These are phyloP conservation scores for Acanthornis magna DNA, from an alignment of 2,797 vertebrate genomes.

Conservation along the genomic window DNA sequence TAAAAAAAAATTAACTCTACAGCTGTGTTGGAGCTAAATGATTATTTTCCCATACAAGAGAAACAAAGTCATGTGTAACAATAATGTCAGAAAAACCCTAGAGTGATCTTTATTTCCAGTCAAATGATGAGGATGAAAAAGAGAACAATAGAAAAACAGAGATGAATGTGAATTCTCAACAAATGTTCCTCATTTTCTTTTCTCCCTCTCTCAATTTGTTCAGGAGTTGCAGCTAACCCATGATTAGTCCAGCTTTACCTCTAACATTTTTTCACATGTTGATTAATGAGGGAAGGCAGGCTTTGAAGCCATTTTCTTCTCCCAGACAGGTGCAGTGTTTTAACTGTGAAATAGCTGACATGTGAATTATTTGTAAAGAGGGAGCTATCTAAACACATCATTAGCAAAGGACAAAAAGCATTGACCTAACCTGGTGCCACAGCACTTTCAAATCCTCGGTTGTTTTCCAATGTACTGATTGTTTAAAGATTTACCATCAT, in stretches of 20 bases:
- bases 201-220: not conserved
- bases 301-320: conserved; percentile 77
- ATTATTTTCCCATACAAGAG: conserved; percentile 10
- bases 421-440: conserved; percentile 63
- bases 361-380: conserved; percentile 77
- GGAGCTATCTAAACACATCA: conserved; percentile 65
- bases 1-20: not conserved
- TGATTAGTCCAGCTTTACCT: conserved; percentile 27
- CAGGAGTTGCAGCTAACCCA: not conserved
- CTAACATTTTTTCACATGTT: conserved; percentile 51
- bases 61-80: not conserved
- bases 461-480: conserved; percentile 34
- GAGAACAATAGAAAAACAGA: not conserved
- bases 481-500: conserved; percentile 26
- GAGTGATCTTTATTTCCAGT: conserved; percentile 6
- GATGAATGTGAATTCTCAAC: not conserved
- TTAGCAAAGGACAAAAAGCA: conserved; percentile 60
- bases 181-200: conserved; percentile 29
- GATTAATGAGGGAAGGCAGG: conserved; percentile 71
- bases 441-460: conserved; percentile 42
- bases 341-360: conserved; percentile 78
- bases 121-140: not conserved
- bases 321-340: conserved; percentile 80
- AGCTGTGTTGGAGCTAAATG: not conserved
- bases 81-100: not conserved